A percentile compares a stretch with the other conserved stretches of the same genome.
These are phyloP conservation scores for Lophochroa leadbeateri DNA, from an alignment of 2,113 vertebrate species.

Conservation along the genomic window DNA sequence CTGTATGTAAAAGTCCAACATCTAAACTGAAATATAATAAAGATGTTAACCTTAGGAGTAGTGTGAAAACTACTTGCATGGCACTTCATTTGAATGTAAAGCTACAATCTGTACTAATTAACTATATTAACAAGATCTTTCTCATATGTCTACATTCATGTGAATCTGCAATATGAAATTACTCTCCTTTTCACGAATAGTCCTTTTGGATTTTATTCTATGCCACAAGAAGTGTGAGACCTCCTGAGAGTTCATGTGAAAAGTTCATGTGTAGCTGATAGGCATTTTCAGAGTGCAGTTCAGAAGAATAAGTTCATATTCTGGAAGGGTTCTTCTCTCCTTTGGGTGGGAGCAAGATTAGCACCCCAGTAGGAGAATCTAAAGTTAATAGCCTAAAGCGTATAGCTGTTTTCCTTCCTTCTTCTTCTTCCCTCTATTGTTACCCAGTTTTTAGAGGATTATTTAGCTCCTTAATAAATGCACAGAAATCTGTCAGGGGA, in stretches of 20 bases:
- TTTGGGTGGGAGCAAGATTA: neutral
- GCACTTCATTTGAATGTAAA: neutral
- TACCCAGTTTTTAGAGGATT: neutral
- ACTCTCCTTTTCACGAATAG: neutral
- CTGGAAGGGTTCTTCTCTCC: neutral
- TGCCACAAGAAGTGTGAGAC: neutral
- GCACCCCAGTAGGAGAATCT: neutral
- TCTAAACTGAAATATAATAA: neutral
- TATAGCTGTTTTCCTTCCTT: neutral
- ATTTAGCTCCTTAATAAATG: neutral
- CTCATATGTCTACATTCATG: neutral
- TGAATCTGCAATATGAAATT: neutral
- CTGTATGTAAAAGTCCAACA: neutral
- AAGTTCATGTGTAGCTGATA: neutral
- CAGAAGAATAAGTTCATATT: neutral
- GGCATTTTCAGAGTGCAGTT: neutral
- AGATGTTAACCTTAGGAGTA: neutral
- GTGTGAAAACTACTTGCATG: neutral
- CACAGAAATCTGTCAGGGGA: neutral
- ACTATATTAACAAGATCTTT: neutral
- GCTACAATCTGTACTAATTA: neutral
- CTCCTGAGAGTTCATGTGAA: neutral
- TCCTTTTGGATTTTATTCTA: neutral
- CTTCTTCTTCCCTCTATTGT: neutral
- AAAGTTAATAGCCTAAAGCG: neutral